Evolutionary conservation across 1,140 invertebrate species (phyloP).

Genomic region (Drosophila tristis): DNA sequence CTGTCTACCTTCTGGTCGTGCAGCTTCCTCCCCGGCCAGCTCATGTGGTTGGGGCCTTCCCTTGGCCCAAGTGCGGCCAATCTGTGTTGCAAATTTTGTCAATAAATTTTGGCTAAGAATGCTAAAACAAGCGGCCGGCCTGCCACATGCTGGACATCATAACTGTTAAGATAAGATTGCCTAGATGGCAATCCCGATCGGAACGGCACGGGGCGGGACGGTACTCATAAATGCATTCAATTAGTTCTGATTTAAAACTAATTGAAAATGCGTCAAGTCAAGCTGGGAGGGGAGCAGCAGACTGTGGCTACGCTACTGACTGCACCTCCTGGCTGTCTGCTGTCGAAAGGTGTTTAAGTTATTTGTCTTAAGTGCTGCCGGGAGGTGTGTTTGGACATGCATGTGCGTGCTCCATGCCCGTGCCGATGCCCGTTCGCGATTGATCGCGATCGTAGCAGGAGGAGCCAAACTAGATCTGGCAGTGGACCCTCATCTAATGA

Average conservation of each 20-base stretch:
- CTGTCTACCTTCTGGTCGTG: slow-evolving; percentile 62
- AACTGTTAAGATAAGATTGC: slow-evolving; percentile 80
- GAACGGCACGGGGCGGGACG: not conserved
- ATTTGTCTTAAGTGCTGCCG: slow-evolving; percentile 79
- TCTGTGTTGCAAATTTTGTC: slow-evolving; percentile 80
- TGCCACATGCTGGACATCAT: slow-evolving; percentile 51
- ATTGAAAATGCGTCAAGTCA: slow-evolving; percentile 72
- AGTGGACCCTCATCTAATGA: slow-evolving; percentile 47
- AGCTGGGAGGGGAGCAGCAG: no score
- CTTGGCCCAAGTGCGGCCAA: slow-evolving; percentile 36
- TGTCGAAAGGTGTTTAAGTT: slow-evolving; percentile 79
- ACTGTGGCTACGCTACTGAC: not conserved
- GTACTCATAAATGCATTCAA: slow-evolving; percentile 66
- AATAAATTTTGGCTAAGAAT: slow-evolving; percentile 77
- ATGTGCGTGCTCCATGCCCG: slow-evolving; percentile 21
- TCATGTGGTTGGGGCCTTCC: slow-evolving; percentile 19
- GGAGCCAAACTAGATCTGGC: not conserved
- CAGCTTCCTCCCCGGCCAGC: slow-evolving; percentile 38
- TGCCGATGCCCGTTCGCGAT: slow-evolving; percentile 17
- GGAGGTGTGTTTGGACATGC: slow-evolving; percentile 49
- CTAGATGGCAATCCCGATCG: slow-evolving; percentile 45
- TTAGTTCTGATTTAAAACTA: slow-evolving; percentile 81
- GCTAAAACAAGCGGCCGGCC: slow-evolving; percentile 62
- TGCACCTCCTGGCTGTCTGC: slow-evolving; percentile 18
- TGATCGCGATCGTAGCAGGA: slow-evolving; percentile 13